A percentile compares a stretch with the other conserved stretches of the same genome.
phyloP scores from a whole-genome alignment of 92 coral and sea anemone genomes.

The Zoanthus sansibaricus region DNA sequence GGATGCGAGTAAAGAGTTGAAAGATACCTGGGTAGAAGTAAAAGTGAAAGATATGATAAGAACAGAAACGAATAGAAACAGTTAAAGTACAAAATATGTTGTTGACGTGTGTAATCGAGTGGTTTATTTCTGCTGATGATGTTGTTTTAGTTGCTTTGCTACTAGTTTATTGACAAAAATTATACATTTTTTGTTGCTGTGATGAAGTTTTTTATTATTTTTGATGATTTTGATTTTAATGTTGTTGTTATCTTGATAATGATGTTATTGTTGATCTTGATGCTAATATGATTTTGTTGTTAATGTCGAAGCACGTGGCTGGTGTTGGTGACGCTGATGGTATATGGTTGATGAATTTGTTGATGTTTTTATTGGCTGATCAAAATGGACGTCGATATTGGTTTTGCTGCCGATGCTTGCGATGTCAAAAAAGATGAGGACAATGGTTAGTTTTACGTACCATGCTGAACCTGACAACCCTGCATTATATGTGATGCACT shows the following conservation, averaged over 20 bases:
- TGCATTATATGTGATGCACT: constrained; percentile 80
- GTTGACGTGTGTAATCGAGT: too few species aligned
- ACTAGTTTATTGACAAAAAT: too few species aligned
- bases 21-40: constrained; percentile 59
- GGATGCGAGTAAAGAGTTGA: constrained; percentile 76
- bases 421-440: background rate
- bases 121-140: too few species aligned
- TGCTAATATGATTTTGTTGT: background rate
- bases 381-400: background rate
- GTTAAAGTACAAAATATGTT: background rate
- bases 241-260: background rate
- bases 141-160: too few species aligned
- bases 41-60: too few species aligned
- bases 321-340: background rate
- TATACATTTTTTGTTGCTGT: background rate
- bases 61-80: background rate
- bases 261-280: background rate
- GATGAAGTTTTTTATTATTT: background rate
- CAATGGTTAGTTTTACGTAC: constrained; percentile 45
- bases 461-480: constrained; percentile 94
- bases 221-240: background rate
- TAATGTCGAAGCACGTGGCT: too few species aligned
- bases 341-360: too few species aligned
- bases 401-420: background rate
- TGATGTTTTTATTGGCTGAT: background rate